These are phyloP conservation scores for Cyphomyrus plagiostoma DNA, from an alignment of 2,113 vertebrate genomes.

Conservation along the genomic window DNA sequence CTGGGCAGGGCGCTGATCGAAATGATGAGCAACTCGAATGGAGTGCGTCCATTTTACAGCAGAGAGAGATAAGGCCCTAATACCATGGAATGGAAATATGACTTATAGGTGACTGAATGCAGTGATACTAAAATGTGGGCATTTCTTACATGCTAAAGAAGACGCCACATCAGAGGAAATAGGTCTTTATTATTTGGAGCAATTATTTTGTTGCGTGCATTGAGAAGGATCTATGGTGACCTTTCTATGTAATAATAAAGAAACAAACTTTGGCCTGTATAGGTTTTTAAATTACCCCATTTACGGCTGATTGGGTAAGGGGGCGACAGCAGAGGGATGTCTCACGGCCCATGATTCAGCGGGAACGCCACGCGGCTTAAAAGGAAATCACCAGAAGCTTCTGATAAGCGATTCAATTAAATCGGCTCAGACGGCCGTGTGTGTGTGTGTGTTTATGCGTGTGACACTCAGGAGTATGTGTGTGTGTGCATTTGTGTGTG, in stretches of 20 bases:
- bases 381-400: neutral
- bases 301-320: neutral
- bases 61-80: slow-evolving; percentile 28
- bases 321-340: neutral
- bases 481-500: too few species aligned
- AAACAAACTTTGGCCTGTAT: neutral
- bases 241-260: neutral
- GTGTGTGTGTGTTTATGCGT: neutral
- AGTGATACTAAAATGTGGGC: slow-evolving; percentile 37
- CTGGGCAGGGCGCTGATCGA: slow-evolving; percentile 29
- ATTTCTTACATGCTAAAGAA: neutral
- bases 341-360: neutral
- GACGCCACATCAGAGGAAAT: neutral
- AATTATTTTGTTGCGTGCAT: neutral
- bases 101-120: neutral
- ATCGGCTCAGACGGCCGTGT: neutral
- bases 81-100: slow-evolving; percentile 18
- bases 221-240: neutral
- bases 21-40: slow-evolving; percentile 27
- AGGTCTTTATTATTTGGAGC: neutral
- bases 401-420: slow-evolving; percentile 11
- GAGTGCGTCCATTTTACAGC: slow-evolving; percentile 32
- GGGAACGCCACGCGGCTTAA: neutral
- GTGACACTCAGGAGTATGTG: neutral
- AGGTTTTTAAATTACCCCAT: neutral